Evolutionary conservation across 2,113 vertebrate species (phyloP).

Genomic region (Piprites chloris): DNA sequence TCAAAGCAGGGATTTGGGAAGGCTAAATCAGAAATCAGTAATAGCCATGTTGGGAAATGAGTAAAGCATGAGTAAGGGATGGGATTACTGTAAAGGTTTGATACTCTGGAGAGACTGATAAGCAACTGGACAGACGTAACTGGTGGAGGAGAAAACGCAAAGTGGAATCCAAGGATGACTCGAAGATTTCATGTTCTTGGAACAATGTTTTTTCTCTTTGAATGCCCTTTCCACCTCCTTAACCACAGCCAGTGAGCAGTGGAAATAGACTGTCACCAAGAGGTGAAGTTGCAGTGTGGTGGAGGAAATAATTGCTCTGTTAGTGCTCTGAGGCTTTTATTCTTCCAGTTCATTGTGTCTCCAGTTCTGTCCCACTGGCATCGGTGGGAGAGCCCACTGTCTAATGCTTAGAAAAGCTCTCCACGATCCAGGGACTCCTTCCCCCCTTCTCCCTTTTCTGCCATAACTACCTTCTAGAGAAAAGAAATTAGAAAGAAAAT

Average conservation of each 20-base stretch:
- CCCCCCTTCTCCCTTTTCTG: not conserved
- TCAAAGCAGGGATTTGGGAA: not conserved
- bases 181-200: not conserved
- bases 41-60: not conserved
- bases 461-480: not conserved
- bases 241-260: not conserved
- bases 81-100: not conserved
- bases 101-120: conserved; percentile 20
- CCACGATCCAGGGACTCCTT: not conserved
- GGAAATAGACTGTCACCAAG: not conserved
- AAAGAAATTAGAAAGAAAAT: not conserved
- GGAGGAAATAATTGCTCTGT: not conserved
- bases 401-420: not conserved
- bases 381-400: not conserved
- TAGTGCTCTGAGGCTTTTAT: not conserved
- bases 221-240: not conserved
- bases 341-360: not conserved
- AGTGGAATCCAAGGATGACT: not conserved
- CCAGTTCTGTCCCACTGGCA: not conserved
- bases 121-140: not conserved
- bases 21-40: not conserved
- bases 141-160: not conserved
- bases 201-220: not conserved
- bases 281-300: not conserved
- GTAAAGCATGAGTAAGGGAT: conserved; percentile 13